Conservation (phyloP, 1,140 invertebrate species). For the Bombus consobrinus region DNA sequence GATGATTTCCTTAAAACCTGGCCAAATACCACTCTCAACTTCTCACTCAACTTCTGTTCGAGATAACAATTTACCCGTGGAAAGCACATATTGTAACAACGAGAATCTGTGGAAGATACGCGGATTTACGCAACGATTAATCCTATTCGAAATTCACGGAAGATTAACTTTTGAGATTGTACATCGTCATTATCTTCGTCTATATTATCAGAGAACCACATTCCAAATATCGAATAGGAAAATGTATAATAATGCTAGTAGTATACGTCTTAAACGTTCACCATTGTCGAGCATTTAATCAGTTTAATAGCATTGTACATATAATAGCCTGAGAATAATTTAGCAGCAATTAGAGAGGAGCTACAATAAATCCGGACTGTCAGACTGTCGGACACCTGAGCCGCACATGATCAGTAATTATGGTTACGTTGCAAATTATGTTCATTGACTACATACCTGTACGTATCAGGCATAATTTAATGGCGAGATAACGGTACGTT, state of each 20-base stretch:
- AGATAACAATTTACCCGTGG: not conserved
- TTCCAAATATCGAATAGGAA: not conserved
- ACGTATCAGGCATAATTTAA: not conserved
- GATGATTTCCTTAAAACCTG: not conserved
- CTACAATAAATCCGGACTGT: not conserved
- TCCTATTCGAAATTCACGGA: not conserved
- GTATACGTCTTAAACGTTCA: not conserved
- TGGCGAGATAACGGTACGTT: too few relatives aligned
- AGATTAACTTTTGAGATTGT: not conserved
- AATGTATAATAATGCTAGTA: not conserved
- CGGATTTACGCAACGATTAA: not conserved
- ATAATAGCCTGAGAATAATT: constrained; percentile 3
- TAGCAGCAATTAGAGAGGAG: not conserved
- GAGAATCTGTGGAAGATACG: not conserved
- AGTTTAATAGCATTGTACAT: not conserved
- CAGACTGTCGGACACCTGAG: not conserved
- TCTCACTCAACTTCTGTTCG: not conserved
- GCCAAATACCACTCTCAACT: not conserved
- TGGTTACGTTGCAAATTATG: not conserved
- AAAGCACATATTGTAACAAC: not conserved
- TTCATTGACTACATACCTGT: not conserved
- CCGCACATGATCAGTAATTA: not conserved
- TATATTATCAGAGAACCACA: not conserved
- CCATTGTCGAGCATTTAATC: not conserved
- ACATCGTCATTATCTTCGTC: not conserved